Evolutionary conservation across 1,140 invertebrate genomes (phyloP).

Genomic region (Oedothorax gibbosus): DNA sequence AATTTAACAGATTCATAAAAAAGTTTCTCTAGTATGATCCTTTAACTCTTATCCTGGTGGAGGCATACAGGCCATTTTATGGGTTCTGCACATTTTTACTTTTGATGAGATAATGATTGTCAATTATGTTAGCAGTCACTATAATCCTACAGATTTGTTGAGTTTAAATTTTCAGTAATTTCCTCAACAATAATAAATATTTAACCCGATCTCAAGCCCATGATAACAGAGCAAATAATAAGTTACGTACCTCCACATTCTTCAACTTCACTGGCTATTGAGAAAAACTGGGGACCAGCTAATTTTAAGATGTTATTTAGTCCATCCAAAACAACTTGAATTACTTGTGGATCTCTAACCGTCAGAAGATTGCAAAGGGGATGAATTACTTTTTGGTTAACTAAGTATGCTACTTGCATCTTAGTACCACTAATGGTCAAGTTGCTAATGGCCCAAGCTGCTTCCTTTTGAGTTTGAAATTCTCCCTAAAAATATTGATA

Average conservation of each 20-base stretch:
- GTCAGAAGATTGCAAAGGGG: slow-evolving; percentile 88
- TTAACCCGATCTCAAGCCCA: no score
- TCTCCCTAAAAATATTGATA: slow-evolving; percentile 78
- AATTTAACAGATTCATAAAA: no score
- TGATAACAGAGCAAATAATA: no score
- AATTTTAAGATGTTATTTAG: slow-evolving; percentile 92
- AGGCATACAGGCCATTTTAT: no score
- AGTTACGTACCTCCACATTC: slow-evolving; percentile 80
- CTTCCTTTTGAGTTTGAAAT: slow-evolving; percentile 99
- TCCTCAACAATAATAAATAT: no score
- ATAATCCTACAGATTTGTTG: no score
- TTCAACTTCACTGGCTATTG: slow-evolving; percentile 84
- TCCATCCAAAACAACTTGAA: slow-evolving; percentile 92
- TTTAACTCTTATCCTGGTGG: no score
- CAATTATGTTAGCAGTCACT: no score
- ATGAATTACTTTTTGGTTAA: slow-evolving; percentile 88
- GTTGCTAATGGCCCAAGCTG: slow-evolving; percentile 99
- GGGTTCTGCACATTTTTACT: no score
- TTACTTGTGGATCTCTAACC: slow-evolving; percentile 88
- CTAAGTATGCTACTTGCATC: slow-evolving; percentile 84
- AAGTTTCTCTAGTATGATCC: no score
- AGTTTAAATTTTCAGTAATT: no score
- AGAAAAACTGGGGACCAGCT: slow-evolving; percentile 78
- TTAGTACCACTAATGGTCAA: slow-evolving; percentile 96
- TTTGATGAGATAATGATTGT: no score